Percentiles rank a stretch among this genome's conserved stretches.
Evolutionary conservation across 2,113 vertebrate species (phyloP).

Genomic region (Zosterops hypoxanthus): DNA sequence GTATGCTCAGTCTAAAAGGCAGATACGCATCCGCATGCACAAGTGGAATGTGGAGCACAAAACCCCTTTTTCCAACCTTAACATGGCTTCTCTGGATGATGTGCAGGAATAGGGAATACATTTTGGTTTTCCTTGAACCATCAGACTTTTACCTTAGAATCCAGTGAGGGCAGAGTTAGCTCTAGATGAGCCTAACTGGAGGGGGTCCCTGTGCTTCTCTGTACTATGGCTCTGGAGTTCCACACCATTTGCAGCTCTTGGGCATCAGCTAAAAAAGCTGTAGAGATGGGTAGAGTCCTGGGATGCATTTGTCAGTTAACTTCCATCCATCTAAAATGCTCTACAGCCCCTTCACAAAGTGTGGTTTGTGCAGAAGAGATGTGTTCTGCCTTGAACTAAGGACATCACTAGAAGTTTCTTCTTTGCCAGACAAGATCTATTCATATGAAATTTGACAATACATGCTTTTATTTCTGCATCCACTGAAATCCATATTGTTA

Average conservation of each 20-base stretch:
- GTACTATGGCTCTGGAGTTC: background rate
- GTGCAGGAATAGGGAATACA: background rate
- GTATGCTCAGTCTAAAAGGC: background rate
- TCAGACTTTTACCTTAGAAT: background rate
- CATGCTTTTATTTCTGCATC: background rate
- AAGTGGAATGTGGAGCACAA: background rate
- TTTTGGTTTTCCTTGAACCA: background rate
- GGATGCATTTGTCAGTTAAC: background rate
- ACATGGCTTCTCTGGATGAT: background rate
- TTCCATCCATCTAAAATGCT: background rate
- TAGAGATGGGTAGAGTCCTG: background rate
- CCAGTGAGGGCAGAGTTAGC: background rate
- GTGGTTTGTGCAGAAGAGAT: background rate
- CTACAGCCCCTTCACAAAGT: background rate
- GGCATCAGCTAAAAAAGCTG: background rate
- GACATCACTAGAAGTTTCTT: background rate
- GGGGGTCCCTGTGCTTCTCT: background rate
- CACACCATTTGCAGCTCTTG: background rate
- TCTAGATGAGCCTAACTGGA: background rate
- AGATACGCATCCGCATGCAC: fast-evolving
- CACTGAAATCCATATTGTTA: background rate
- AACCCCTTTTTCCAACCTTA: background rate
- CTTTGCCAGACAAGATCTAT: background rate
- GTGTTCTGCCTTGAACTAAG: background rate
- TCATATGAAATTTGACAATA: background rate